Evolutionary conservation across 2,797 vertebrate species (phyloP), one percentile per base, ranked within the genome.

Genomic region (Ctenopoma multispine): DNA sequence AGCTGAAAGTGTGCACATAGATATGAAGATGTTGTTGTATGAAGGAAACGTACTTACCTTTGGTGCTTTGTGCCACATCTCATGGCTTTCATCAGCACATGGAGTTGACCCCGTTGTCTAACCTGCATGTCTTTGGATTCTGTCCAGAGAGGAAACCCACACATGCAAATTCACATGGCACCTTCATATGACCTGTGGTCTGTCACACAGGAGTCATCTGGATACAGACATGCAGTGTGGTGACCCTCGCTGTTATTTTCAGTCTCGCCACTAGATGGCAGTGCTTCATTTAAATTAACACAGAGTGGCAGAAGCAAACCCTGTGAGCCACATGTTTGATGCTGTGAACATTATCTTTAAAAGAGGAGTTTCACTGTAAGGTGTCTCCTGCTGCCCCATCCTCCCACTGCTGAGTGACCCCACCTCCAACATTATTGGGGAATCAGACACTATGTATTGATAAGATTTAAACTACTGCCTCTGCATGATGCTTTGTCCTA

Each of bases 261-360:
- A 24, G n/a, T 50, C 24, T 10, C 24, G 31, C 69, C 87, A 88
- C 79, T 67, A 85, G 89, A 78, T 86, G 86, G 79, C 79, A 77
- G 77, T 13, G 31, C 20, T 41, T 51, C 27, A 71, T 49, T 7
- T 59, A 13, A 27, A 55, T 58, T 67, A n/a, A 43, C 13, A 8
- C 21, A 21, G 12, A 20, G n/a, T 34, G 24, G 20, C 34, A 24
- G 36, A 21, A 1, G 31, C 14, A 13, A 29, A 5, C 50, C 4
- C 41, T 17, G 13, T 54, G 24, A 53, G 1, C 49, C 34, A 55
- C 36, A 21, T 8, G 15, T 18, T 27, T 5, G 56, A 62, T n/a
- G 23, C 48, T 13, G 10, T 24, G 7, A 44, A 36, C 5, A 24
- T 44, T 14, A 15, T 51, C 18, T n/a, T 23, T 7, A 7, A 23